Conservation (phyloP, 2,113 vertebrate genomes). For the Cebidichthys violaceus region DNA sequence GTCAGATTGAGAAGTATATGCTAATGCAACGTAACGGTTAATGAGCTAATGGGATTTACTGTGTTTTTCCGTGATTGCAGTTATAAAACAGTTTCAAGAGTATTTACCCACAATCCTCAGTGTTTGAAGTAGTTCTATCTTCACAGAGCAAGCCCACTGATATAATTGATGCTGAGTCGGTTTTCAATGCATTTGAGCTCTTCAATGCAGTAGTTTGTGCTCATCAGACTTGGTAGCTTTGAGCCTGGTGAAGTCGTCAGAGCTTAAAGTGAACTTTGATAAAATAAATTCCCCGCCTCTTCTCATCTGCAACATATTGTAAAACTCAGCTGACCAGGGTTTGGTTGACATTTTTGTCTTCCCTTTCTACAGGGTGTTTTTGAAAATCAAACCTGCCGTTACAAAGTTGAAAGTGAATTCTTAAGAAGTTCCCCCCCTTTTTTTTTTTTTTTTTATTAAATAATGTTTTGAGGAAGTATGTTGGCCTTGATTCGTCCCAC, state of each 20-base stretch:
- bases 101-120: not conserved
- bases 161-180: not conserved
- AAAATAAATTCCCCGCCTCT: no score
- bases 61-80: not conserved
- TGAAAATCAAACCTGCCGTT: not conserved
- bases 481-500: not conserved
- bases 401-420: not conserved
- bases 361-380: not conserved
- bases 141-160: not conserved
- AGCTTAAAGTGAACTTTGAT: not conserved
- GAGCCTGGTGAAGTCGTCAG: not conserved
- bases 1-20: not conserved
- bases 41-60: constrained; percentile 18
- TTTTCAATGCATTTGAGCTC: not conserved
- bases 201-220: not conserved
- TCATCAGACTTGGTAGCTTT: not conserved
- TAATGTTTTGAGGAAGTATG: constrained; percentile 5
- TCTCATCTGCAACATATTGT: no score
- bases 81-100: not conserved
- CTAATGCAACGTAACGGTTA: not conserved
- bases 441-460: not conserved
- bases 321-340: not conserved
- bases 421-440: not conserved
- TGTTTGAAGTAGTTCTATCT: not conserved
- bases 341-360: not conserved